phyloP scores from a whole-genome alignment of 2,797 vertebrate genomes.

The Molossus molossus region DNA sequence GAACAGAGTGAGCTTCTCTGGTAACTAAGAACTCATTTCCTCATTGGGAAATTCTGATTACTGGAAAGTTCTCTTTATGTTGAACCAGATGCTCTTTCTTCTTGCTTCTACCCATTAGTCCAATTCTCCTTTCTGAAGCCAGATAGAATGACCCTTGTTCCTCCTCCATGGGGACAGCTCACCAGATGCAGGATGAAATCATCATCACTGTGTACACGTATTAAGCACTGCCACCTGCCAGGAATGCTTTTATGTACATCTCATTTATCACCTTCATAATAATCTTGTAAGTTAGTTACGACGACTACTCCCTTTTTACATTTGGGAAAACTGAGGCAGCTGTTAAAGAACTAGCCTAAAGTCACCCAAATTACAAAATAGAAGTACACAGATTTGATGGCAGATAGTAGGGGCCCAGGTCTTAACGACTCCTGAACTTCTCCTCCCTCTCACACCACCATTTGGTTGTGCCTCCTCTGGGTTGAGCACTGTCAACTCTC shows the following conservation, averaged over 20 bases:
- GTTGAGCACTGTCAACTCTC: neutral
- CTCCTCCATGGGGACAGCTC: neutral
- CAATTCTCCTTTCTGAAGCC: neutral
- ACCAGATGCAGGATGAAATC: neutral
- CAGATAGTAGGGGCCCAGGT: neutral
- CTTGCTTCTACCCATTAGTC: neutral
- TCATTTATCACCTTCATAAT: neutral
- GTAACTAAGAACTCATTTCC: constrained; percentile 25
- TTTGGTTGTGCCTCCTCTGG: neutral
- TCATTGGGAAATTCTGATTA: neutral
- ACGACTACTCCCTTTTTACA: neutral
- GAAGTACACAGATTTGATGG: neutral
- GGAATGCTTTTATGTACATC: neutral
- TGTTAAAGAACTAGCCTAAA: neutral
- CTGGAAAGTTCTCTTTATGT: neutral
- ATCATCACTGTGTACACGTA: too few species aligned
- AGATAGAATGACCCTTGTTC: neutral
- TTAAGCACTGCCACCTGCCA: neutral
- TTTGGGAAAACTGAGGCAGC: constrained; percentile 17
- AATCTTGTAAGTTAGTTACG: neutral
- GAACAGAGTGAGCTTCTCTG: neutral
- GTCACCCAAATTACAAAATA: neutral
- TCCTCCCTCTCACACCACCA: neutral
- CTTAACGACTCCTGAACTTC: neutral
- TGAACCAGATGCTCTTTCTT: neutral